A percentile compares a stretch with the other conserved stretches of the same genome.
Conservation (phyloP, 1,140 invertebrate species). For the Antheraea pernyi region DNA sequence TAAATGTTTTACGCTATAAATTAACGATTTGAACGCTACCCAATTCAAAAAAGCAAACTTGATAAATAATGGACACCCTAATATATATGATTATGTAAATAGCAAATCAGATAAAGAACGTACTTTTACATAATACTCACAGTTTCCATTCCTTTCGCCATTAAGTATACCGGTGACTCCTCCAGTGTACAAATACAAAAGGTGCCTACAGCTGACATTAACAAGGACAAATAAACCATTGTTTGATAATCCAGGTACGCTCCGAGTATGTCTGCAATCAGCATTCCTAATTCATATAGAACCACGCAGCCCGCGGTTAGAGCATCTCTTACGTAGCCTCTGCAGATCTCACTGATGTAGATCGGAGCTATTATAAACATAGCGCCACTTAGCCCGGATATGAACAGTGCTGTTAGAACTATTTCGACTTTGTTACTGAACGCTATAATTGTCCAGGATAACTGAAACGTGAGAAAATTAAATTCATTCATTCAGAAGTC, state of each 20-base stretch:
- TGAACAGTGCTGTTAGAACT: conserved; percentile 39
- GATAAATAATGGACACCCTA: too few species aligned
- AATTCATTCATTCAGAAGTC: not conserved
- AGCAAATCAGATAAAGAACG: not conserved
- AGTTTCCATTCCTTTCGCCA: conserved; percentile 45
- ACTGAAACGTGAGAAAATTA: conserved; percentile 29
- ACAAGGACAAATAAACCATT: conserved; percentile 45
- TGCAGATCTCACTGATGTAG: conserved; percentile 51
- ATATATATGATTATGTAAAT: not conserved
- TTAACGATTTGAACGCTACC: not conserved
- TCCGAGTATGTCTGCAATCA: conserved; percentile 45
- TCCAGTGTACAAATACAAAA: conserved; percentile 34
- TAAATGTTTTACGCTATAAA: too few species aligned
- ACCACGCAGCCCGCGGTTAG: conserved; percentile 45
- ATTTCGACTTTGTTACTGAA: conserved; percentile 39
- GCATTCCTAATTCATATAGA: conserved; percentile 45
- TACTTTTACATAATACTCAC: conserved; percentile 24
- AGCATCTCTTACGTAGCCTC: conserved; percentile 47
- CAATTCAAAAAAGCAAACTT: too few species aligned
- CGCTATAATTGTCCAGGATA: conserved; percentile 37
- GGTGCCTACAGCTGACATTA: conserved; percentile 23
- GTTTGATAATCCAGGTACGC: conserved; percentile 37
- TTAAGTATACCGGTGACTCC: conserved; percentile 46
- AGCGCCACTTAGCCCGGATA: conserved; percentile 40
- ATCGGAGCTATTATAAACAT: conserved; percentile 37